Conservation (phyloP, 2,797 vertebrate genomes). For the Pagetopsis macropterus region DNA sequence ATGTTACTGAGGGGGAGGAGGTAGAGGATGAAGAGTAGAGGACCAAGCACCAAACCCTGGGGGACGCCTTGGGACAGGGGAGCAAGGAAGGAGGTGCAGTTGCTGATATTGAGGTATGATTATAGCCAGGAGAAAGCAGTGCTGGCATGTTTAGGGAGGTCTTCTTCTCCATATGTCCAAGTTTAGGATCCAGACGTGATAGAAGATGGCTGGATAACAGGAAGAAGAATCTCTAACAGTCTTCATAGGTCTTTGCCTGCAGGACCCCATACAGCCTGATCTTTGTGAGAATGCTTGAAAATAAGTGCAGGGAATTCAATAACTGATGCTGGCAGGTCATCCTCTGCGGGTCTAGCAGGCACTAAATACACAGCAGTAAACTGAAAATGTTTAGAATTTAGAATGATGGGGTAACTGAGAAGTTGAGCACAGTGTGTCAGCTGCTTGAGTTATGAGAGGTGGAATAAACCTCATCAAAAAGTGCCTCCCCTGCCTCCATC, state of each 20-base stretch:
- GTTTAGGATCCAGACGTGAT: constrained; percentile 9
- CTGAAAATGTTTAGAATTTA: constrained; percentile 26
- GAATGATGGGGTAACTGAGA: constrained; percentile 33
- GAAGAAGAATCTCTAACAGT: constrained; percentile 17
- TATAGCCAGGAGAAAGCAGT: no score
- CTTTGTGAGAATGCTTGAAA: constrained; percentile 25
- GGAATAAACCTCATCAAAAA: constrained; percentile 40
- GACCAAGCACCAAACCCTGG: no score
- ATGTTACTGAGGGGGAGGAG: no score
- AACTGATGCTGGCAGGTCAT: constrained; percentile 27
- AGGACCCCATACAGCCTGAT: constrained; percentile 1
- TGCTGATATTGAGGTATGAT: no score
- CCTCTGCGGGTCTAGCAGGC: constrained; percentile 7
- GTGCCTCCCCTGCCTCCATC: constrained; percentile 6
- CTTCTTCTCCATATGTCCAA: constrained; percentile 14
- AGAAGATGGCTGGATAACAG: no score
- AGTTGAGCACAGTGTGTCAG: constrained; percentile 14
- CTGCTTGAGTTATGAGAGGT: constrained; percentile 20
- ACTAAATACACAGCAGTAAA: constrained; percentile 29
- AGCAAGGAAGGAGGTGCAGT: no score
- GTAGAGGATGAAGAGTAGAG: no score
- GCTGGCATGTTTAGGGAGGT: no score
- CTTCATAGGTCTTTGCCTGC: constrained; percentile 26
- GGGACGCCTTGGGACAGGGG: no score
- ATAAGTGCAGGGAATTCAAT: constrained; percentile 43